Conservation (phyloP, 2,888 invertebrate genomes). For the Anagyrus pseudococci region DNA sequence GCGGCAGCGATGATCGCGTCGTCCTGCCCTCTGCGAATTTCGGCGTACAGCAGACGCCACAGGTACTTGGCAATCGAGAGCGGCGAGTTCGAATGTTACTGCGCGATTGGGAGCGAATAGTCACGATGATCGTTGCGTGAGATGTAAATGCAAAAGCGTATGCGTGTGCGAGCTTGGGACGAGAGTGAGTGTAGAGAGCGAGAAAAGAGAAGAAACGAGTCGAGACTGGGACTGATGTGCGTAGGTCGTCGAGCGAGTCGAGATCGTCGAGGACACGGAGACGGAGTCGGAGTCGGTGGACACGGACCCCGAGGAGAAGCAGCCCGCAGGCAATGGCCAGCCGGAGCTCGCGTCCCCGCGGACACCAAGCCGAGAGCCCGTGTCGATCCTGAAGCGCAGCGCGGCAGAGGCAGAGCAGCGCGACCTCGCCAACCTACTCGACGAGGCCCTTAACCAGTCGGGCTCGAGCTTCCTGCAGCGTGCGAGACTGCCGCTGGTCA, state of each 20-base stretch:
- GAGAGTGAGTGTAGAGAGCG: no score
- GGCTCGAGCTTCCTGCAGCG: constrained; percentile 30
- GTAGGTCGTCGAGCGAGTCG: constrained; percentile 62
- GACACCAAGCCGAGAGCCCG: constrained; percentile 14
- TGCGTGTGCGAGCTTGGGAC: no score
- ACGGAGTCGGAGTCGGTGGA: constrained; percentile 58
- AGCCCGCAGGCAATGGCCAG: not conserved
- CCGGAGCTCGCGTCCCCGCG: not conserved
- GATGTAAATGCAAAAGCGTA: no score
- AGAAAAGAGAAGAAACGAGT: no score
- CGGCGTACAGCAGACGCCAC: constrained; percentile 55
- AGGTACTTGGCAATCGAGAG: constrained; percentile 40
- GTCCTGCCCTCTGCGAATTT: constrained; percentile 55
- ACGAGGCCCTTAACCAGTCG: constrained; percentile 29
- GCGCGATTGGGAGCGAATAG: not conserved
- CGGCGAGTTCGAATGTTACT: not conserved
- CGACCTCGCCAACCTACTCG: constrained; percentile 20
- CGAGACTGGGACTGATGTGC: no score
- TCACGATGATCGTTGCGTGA: no score
- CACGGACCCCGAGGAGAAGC: constrained; percentile 47
- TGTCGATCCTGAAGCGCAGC: constrained; percentile 23
- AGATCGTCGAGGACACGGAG: constrained; percentile 62
- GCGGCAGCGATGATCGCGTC: constrained; percentile 59
- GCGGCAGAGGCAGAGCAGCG: constrained; percentile 7
- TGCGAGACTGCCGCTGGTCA: not conserved